Percentiles rank a stretch among this genome's conserved stretches.
Conservation (phyloP, 2,113 vertebrate species). For the Erythrocercus mccallii region DNA sequence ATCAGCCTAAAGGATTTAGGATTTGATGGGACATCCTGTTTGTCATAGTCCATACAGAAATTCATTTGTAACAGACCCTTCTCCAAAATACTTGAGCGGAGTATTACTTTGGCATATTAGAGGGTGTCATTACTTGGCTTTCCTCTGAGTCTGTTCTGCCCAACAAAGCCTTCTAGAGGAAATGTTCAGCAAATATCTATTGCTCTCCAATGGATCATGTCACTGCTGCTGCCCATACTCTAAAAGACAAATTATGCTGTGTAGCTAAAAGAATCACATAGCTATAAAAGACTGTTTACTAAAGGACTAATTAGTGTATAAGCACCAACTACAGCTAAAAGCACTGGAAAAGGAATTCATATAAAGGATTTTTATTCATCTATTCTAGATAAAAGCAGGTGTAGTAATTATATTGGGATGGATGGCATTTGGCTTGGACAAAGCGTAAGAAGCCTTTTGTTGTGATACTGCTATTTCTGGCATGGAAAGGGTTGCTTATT, state of each 20-base stretch:
- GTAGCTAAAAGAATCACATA: neutral
- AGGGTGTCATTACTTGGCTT: neutral
- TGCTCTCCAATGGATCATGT: neutral
- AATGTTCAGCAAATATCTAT: neutral
- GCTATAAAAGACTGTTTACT: neutral
- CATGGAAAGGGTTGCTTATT: neutral
- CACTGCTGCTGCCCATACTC: neutral
- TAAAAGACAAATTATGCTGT: neutral
- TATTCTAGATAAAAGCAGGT: neutral
- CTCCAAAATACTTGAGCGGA: neutral
- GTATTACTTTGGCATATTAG: no score
- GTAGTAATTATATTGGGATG: neutral
- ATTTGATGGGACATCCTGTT: neutral
- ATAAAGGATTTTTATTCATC: neutral
- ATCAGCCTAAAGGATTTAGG: neutral
- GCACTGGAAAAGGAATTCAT: neutral
- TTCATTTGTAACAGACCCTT: neutral
- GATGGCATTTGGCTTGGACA: neutral
- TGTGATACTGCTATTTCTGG: conserved; percentile 12
- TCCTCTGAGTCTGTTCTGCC: neutral
- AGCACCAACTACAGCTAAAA: neutral
- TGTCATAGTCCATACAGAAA: neutral
- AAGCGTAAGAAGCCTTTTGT: neutral
- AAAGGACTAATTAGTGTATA: neutral
- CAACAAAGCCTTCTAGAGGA: neutral